These are phyloP conservation scores for Parambassis ranga DNA, from an alignment of 2,797 vertebrate species.

Conservation along the genomic window DNA sequence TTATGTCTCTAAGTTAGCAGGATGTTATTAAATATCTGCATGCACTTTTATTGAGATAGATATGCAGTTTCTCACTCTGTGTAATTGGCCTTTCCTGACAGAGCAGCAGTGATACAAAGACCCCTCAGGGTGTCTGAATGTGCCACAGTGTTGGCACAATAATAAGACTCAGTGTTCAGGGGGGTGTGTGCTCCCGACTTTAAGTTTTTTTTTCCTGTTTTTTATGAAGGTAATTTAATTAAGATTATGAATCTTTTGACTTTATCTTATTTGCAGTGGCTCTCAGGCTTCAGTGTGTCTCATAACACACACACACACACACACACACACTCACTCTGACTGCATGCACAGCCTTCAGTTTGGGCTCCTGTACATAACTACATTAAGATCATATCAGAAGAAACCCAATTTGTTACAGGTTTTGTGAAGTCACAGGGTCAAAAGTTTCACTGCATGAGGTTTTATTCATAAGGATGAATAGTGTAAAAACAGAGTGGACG, in stretches of 20 bases:
- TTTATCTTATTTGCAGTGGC: neutral
- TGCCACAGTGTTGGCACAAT: slow-evolving; percentile 24
- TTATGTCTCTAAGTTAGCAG: no score
- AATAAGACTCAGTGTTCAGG: slow-evolving; percentile 34
- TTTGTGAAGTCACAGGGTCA: no score
- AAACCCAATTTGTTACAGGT: no score
- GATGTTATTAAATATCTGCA: neutral
- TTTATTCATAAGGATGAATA: no score
- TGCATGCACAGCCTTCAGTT: no score
- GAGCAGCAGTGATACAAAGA: slow-evolving; percentile 12
- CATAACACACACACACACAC: neutral
- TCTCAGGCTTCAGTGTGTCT: neutral
- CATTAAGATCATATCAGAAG: no score
- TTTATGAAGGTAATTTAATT: slow-evolving; percentile 26
- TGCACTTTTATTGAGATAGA: neutral
- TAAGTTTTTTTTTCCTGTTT: neutral
- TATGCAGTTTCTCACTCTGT: neutral
- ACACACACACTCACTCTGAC: no score
- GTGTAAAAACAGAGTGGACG: no score
- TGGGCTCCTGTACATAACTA: no score
- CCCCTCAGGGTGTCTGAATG: slow-evolving; percentile 24
- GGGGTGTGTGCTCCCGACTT: neutral
- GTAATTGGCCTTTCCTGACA: slow-evolving; percentile 6
- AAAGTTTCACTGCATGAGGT: no score
- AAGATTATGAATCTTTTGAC: neutral